Evolutionary conservation across 2,888 invertebrate genomes (phyloP).

Genomic region (Cosmorhoe ocellata): DNA sequence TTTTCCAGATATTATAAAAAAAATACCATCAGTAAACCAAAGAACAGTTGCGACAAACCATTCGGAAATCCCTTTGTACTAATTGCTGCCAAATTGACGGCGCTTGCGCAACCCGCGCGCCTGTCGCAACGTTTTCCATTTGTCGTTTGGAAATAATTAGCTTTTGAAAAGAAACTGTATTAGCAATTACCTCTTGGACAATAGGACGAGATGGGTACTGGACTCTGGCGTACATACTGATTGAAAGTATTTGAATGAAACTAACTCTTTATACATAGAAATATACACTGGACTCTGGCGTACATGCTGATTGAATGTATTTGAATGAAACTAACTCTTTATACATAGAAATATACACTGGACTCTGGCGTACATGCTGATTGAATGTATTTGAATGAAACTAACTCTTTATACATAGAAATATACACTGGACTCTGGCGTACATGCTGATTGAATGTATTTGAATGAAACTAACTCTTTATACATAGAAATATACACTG

Average conservation of each 20-base stretch:
- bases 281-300: background rate
- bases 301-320: background rate
- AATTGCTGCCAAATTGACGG: slow-evolving; percentile 58
- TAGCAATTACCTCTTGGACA: slow-evolving; percentile 19
- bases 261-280: too few species aligned
- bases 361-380: background rate
- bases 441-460: background rate
- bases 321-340: too few species aligned
- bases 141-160: slow-evolving; percentile 38
- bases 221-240: background rate
- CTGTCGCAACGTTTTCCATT: slow-evolving; percentile 32
- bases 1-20: background rate
- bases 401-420: too few species aligned
- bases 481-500: background rate
- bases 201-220: background rate
- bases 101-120: slow-evolving; percentile 35
- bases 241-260: slow-evolving; percentile 1
- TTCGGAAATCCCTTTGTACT: slow-evolving; percentile 51
- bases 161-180: slow-evolving; percentile 48
- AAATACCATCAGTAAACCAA: slow-evolving; percentile 15
- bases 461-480: too few species aligned
- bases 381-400: slow-evolving; percentile 1
- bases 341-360: background rate
- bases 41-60: slow-evolving; percentile 39
- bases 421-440: background rate